Percentiles rank a stretch among this genome's conserved stretches.
Evolutionary conservation across 2,113 vertebrate species (phyloP).

Genomic region (Myotis davidii): DNA sequence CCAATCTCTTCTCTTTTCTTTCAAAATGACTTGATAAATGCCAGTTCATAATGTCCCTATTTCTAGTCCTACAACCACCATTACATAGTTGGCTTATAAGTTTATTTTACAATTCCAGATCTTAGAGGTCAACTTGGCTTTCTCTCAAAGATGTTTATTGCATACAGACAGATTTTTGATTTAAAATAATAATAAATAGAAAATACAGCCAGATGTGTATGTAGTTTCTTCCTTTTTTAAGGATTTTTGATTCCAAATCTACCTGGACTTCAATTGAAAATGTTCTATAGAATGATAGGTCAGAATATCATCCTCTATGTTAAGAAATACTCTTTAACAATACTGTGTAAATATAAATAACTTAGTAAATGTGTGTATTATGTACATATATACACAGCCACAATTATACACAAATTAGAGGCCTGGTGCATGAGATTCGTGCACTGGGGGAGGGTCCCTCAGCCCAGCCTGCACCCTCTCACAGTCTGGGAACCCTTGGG

Average conservation of each 20-base stretch:
- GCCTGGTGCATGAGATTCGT: too few relatives aligned
- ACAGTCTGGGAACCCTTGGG: too few relatives aligned
- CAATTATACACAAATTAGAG: neutral
- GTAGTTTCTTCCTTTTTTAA: neutral
- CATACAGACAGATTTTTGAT: neutral
- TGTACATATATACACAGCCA: neutral
- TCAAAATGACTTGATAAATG: neutral
- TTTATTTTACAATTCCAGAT: neutral
- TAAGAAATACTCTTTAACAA: neutral
- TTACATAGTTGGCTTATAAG: too few relatives aligned
- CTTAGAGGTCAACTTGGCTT: neutral
- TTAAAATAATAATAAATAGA: too few relatives aligned
- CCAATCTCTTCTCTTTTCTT: neutral
- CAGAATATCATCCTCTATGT: neutral
- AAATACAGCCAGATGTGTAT: neutral
- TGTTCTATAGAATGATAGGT: neutral
- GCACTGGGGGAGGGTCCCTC: too few relatives aligned
- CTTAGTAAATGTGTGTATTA: neutral
- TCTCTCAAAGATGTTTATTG: neutral
- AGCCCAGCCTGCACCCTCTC: too few relatives aligned
- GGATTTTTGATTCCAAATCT: neutral
- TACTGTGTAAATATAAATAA: neutral
- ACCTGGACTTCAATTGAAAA: neutral
- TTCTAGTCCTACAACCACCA: accelerated
- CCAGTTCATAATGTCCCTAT: neutral